A percentile compares a stretch with the other conserved stretches of the same genome.
Conservation (phyloP, 2,888 invertebrate species). For the Polyommatus icarus region DNA sequence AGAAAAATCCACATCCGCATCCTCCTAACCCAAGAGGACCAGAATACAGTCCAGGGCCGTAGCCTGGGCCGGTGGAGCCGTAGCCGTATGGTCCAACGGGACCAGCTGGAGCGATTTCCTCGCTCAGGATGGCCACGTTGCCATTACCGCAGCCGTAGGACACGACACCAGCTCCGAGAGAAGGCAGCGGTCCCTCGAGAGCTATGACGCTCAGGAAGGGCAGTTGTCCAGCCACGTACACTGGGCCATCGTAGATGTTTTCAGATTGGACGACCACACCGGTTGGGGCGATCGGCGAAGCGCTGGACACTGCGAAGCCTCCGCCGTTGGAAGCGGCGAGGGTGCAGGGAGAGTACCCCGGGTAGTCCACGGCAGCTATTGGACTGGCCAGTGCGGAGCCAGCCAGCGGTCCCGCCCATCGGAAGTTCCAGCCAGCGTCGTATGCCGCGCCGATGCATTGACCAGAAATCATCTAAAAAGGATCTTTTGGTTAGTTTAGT, state of each 20-base stretch:
- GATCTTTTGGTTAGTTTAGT: not conserved
- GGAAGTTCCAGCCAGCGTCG: not conserved
- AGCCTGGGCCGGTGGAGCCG: not conserved
- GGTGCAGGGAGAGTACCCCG: conserved; percentile 1
- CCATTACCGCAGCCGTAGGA: conserved; percentile 54
- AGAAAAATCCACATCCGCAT: not conserved
- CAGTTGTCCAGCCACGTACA: conserved; percentile 48
- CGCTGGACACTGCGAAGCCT: conserved; percentile 45
- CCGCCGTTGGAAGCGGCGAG: conserved; percentile 37
- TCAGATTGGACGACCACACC: conserved; percentile 52
- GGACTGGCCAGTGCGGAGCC: not conserved
- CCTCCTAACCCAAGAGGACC: not conserved
- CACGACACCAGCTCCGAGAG: conserved; percentile 50
- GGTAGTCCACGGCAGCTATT: not conserved
- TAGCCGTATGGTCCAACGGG: conserved; percentile 28
- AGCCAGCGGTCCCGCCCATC: not conserved
- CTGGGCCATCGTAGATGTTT: conserved; percentile 48
- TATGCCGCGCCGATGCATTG: not conserved
- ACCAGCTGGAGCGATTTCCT: conserved; percentile 38
- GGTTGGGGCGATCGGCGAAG: conserved; percentile 50
- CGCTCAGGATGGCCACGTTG: conserved; percentile 49
- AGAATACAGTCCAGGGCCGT: not conserved
- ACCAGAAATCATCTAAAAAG: not conserved
- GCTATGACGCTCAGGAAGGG: conserved; percentile 53
- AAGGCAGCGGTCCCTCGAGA: conserved; percentile 50